A percentile compares a stretch with the other conserved stretches of the same genome.
phyloP scores from a whole-genome alignment of 2,888 invertebrate species.

The Lithophane leautieri region DNA sequence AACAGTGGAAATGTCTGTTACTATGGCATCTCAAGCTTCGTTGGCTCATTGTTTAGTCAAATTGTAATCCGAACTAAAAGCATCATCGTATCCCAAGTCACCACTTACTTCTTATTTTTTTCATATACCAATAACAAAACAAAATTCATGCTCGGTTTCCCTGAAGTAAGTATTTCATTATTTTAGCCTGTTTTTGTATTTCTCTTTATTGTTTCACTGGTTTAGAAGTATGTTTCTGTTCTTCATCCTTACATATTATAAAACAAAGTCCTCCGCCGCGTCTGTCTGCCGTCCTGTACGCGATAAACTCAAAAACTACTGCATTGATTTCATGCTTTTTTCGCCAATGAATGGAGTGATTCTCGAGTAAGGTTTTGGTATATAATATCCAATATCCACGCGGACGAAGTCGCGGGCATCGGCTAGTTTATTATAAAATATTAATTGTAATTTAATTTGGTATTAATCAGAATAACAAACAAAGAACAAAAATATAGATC shows the following conservation, averaged over 20 bases:
- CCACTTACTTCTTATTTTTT: slow-evolving; percentile 62
- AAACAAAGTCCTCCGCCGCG: too few relatives aligned
- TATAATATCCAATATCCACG: too few relatives aligned
- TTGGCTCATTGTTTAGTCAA: slow-evolving; percentile 67
- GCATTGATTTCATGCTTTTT: too few relatives aligned
- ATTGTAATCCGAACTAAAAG: slow-evolving; percentile 72
- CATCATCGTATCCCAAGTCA: slow-evolving; percentile 64
- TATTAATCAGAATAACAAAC: not conserved
- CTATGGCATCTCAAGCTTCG: slow-evolving; percentile 60
- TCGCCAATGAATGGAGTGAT: too few relatives aligned
- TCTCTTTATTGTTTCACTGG: slow-evolving; percentile 2
- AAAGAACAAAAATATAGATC: not conserved
- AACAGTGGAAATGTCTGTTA: slow-evolving; percentile 48
- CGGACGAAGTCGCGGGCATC: too few relatives aligned
- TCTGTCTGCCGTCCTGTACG: too few relatives aligned
- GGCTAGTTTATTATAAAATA: not conserved
- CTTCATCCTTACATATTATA: too few relatives aligned
- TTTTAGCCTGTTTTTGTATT: slow-evolving; percentile 25
- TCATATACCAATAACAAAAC: slow-evolving; percentile 54
- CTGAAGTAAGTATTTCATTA: slow-evolving; percentile 17
- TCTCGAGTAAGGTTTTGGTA: too few relatives aligned
- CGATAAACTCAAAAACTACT: too few relatives aligned
- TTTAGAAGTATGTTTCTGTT: slow-evolving; percentile 13
- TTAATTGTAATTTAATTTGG: slow-evolving; percentile 5
- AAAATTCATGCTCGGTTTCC: slow-evolving; percentile 39